Conservation (phyloP, 1,140 invertebrate genomes). For the Drosophila subpulchrella region DNA sequence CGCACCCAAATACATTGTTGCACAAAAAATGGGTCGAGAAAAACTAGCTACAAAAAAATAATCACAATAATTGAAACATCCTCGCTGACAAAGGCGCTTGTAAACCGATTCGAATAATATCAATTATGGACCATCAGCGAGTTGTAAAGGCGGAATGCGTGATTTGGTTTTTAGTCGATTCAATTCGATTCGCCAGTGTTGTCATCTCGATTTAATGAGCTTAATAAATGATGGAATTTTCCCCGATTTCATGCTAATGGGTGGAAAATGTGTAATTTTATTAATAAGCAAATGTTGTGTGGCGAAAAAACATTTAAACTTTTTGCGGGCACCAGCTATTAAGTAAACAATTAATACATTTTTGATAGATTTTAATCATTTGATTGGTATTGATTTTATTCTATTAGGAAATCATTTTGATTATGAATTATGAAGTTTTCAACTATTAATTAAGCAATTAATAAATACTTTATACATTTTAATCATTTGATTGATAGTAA, state of each 20-base stretch:
- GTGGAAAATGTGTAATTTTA: not conserved
- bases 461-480: too few species aligned
- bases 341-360: not conserved
- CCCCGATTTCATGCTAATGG: not conserved
- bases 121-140: slow-evolving; percentile 39
- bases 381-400: not conserved
- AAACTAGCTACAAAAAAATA: slow-evolving; percentile 4
- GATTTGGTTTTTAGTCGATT: slow-evolving; percentile 1
- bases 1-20: slow-evolving; percentile 45
- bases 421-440: not conserved
- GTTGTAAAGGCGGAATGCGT: slow-evolving; percentile 2
- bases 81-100: slow-evolving; percentile 28
- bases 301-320: not conserved
- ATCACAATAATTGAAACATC: slow-evolving; percentile 34
- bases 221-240: slow-evolving; percentile 12
- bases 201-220: slow-evolving; percentile 11
- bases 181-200: not conserved
- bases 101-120: slow-evolving; percentile 25
- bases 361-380: not conserved
- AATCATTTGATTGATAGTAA: too few species aligned
- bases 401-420: not conserved
- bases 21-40: not conserved
- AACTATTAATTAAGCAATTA: too few species aligned
- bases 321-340: not conserved
- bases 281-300: not conserved